Conservation (phyloP, 2,888 invertebrate species). For the Galerucella pusilla region DNA sequence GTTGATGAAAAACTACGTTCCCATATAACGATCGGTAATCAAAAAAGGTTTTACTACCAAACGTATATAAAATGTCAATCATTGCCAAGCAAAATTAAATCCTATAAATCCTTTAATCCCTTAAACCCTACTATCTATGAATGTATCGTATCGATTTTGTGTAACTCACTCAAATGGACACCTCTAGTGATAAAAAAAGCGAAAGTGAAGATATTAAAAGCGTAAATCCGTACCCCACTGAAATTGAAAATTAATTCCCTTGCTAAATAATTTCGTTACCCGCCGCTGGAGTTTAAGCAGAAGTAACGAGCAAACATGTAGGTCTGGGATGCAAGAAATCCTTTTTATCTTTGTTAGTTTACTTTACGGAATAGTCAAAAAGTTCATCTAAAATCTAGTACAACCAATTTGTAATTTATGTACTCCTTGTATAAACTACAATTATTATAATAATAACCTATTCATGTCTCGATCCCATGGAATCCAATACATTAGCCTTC, state of each 20-base stretch:
- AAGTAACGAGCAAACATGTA: too few relatives aligned
- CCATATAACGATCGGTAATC: neutral
- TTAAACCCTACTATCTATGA: neutral
- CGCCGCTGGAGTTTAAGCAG: too few relatives aligned
- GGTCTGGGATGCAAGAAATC: too few relatives aligned
- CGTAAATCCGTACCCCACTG: neutral
- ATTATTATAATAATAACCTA: neutral
- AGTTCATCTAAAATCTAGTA: too few relatives aligned
- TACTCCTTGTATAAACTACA: neutral
- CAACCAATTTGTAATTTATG: too few relatives aligned
- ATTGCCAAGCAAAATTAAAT: neutral
- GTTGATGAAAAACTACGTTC: neutral
- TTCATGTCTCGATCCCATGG: neutral
- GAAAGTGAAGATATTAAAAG: neutral
- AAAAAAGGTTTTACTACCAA: neutral
- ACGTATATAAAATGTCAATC: neutral
- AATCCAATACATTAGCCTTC: neutral
- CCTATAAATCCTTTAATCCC: neutral
- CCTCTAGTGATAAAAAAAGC: neutral
- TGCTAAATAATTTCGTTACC: too few relatives aligned
- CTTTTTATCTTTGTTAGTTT: too few relatives aligned
- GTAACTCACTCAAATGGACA: neutral
- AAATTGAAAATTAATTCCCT: neutral
- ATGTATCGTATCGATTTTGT: neutral
- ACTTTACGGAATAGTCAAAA: too few relatives aligned